These are phyloP conservation scores for Agrotis exclamationis DNA, from an alignment of 2,888 invertebrate genomes.

Conservation along the genomic window DNA sequence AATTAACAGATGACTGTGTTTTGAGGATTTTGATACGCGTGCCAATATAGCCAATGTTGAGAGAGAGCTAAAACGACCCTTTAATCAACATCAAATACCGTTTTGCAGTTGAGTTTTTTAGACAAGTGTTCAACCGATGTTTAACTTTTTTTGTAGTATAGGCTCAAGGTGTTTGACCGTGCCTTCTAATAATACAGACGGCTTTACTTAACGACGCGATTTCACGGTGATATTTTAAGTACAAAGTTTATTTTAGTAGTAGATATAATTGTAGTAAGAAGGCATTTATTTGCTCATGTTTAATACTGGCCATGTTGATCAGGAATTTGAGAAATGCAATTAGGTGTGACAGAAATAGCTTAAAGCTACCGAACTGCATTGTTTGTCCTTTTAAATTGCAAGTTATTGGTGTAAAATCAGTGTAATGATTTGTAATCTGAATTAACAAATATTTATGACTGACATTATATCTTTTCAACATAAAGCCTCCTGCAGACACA, in stretches of 20 bases:
- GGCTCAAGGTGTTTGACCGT: slow-evolving; percentile 25
- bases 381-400: not conserved
- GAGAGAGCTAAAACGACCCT: no score
- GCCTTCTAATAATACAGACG: slow-evolving; percentile 33
- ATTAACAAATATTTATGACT: not conserved
- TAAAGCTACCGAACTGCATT: slow-evolving; percentile 9
- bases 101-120: no score
- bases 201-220: slow-evolving; percentile 25
- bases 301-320: not conserved
- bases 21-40: no score
- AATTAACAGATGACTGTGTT: no score
- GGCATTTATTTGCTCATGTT: not conserved
- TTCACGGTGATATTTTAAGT: slow-evolving; percentile 35
- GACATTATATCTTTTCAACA: not conserved
- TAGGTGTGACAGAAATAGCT: not conserved
- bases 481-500: no score
- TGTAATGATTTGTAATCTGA: no score
- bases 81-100: no score
- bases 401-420: not conserved
- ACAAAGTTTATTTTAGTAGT: slow-evolving; percentile 16
- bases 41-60: no score
- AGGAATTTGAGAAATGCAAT: slow-evolving; percentile 15
- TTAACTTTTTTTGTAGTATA: no score
- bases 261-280: not conserved
- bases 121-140: no score